These are phyloP conservation scores for Dolichopus griseipennis DNA, from an alignment of 2,888 invertebrate genomes.

Conservation along the genomic window DNA sequence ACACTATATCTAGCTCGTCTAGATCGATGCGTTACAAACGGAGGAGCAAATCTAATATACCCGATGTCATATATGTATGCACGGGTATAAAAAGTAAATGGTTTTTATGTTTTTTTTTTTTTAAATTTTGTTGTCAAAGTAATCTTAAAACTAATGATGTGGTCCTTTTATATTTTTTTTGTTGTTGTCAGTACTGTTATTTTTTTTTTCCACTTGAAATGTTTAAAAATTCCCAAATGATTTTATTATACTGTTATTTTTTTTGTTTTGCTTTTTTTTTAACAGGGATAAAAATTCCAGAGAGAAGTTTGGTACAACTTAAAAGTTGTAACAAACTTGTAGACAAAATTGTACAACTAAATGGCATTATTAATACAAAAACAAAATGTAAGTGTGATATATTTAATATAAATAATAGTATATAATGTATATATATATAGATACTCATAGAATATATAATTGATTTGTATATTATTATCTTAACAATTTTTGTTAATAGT, in stretches of 20 bases:
- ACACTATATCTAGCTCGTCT: too few species aligned
- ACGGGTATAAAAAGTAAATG: too few species aligned
- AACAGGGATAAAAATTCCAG: neutral
- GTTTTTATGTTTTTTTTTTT: too few species aligned
- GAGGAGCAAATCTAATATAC: too few species aligned
- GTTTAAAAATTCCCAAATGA: neutral
- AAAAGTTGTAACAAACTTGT: neutral
- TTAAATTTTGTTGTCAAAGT: too few species aligned
- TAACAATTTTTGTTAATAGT: neutral
- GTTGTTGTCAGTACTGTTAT: neutral
- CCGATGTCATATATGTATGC: too few species aligned
- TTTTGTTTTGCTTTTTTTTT: too few species aligned
- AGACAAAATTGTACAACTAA: neutral
- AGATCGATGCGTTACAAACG: too few species aligned
- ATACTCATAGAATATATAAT: too few species aligned
- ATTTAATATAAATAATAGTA: neutral
- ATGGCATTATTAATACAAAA: neutral
- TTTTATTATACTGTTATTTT: neutral
- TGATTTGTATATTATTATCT: neutral
- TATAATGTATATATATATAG: neutral
- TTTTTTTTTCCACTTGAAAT: neutral
- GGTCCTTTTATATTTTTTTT: neutral
- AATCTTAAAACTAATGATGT: neutral
- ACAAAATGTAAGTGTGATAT: too few species aligned
- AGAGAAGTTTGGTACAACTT: neutral